Base-by-base conservation (phyloP, 2,888 invertebrate genomes). In the Linyphia triangularis region DNA sequence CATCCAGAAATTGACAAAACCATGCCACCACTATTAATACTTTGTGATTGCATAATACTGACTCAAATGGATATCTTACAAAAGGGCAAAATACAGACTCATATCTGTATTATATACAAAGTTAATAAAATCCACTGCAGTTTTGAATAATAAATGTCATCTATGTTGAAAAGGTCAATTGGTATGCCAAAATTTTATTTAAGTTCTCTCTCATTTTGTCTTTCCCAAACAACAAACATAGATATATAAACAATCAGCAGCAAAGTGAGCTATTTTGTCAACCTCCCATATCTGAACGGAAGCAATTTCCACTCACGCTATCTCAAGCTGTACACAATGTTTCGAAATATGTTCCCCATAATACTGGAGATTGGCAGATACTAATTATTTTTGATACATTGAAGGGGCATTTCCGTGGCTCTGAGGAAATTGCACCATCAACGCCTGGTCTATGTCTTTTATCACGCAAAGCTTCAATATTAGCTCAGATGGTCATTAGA, bases 301-400 rank as follows among this genome's bases (percentile, higher is more conserved):
- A 19, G 73, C 57, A 73, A 73, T 73, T 73, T 73, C 28, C 28
- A 28, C 51, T 73, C 57, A 51, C 51, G 57, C 30, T 30, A 73
- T 30, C 26, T 6, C n/a, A 33, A 30, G 73, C 33, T 59, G 77
- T 77, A 61, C 59, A 77, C 63, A 61, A 37, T 77, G 22, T 30
- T 28, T 65, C 16, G 51, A 51, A n/a, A 65, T 28, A 65, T 16
- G 28, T 61, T 63, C 37, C 28, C 30, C 37, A 24, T 26, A 10
- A n/a, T 22, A 43, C 24, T 13, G 0, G n/a, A 28, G 61, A 40
- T 65, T 65, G 63, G n/a, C 65, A 78, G 65, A 40, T 43, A 65
- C 63, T 63, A 65, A 78, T 78, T 65, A 78, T 78, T 78, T 77
- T 65, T 65, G 33, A 75, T 75, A 75, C 73, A 75, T n/a, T 59